Evolutionary conservation across 2,888 invertebrate species (phyloP), one percentile per base, ranked within the genome.

Genomic region (Darwinula stevensoni): DNA sequence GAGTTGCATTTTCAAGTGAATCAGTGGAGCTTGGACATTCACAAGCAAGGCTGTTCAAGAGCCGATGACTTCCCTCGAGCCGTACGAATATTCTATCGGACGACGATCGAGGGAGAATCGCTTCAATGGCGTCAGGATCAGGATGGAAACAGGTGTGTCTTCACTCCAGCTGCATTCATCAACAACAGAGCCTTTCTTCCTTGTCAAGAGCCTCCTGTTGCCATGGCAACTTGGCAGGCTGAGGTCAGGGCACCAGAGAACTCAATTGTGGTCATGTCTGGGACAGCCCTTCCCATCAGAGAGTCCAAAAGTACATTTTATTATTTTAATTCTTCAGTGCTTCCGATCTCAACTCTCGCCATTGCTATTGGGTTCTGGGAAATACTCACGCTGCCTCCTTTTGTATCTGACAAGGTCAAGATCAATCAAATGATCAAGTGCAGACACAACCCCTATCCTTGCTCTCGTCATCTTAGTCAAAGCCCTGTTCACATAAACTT

Each of bases 161-260:
- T 46, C 38, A 52, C 51, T 4, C 45, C 48, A 34, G 54, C 50
- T 5, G 45, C 51, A 31, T 48, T 47, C 40, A 44, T 53, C 12
- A 55, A 54, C 40, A 55, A 55, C 38, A 41, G 54, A 3, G 47
- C 53, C 3, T 38, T 53, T 17, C 47, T 54, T 34, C 54, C 54
- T 0, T 51, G 49, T 37, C 53, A 54, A 36, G 54, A 55, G 36
- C 44, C 45, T n/a, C 52, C 53, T 2, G 35, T 37, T 6, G 49
- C 52, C 14, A 43, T 54, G 45, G 46, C 52, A 16, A 51, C 53
- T 0, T 55, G 54, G 54, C 45, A 48, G 31, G 47, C 48, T 14
- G 30, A 36, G 4, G 36, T 52, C 16, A 37, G 38, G 12, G 43
- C 43, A 3, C 33, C 36, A 12, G 32, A 37, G 12, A 27, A 34